Percentiles rank a stretch among this genome's conserved stretches.
Evolutionary conservation across 2,888 invertebrate genomes (phyloP).

Genomic region (Noctua janthina): DNA sequence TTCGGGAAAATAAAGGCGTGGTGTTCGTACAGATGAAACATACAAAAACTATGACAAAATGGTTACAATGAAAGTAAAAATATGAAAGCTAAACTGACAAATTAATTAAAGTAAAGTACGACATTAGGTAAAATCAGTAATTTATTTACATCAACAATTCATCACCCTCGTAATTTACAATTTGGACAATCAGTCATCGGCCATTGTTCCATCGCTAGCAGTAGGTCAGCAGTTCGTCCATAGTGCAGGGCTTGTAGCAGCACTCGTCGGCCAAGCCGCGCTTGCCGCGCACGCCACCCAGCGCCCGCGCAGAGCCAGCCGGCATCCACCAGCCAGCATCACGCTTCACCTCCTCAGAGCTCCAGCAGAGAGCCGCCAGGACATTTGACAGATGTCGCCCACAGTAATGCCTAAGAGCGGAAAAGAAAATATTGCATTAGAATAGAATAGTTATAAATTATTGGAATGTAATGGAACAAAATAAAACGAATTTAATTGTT

Average conservation of each 20-base stretch:
- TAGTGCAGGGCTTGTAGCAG: constrained; percentile 70
- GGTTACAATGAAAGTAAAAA: too few relatives aligned
- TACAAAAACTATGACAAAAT: too few relatives aligned
- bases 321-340: constrained; percentile 47
- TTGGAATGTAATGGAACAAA: background rate
- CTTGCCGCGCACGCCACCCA: constrained; percentile 57
- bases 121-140: too few relatives aligned
- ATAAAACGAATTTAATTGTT: background rate
- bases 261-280: constrained; percentile 68
- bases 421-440: background rate
- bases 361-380: constrained; percentile 43
- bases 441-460: background rate
- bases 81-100: too few relatives aligned
- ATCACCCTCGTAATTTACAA: background rate
- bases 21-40: too few relatives aligned
- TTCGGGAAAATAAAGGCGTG: too few relatives aligned
- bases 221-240: constrained; percentile 65
- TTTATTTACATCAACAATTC: background rate
- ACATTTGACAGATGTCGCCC: constrained; percentile 47
- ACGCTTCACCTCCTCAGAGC: constrained; percentile 40
- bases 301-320: background rate
- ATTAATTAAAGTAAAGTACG: too few relatives aligned
- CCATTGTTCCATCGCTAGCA: constrained; percentile 47
- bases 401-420: constrained; percentile 34
- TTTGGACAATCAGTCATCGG: constrained; percentile 10